These are phyloP conservation scores for Pangasius djambal DNA, from an alignment of 2,797 vertebrate genomes.

Conservation along the genomic window DNA sequence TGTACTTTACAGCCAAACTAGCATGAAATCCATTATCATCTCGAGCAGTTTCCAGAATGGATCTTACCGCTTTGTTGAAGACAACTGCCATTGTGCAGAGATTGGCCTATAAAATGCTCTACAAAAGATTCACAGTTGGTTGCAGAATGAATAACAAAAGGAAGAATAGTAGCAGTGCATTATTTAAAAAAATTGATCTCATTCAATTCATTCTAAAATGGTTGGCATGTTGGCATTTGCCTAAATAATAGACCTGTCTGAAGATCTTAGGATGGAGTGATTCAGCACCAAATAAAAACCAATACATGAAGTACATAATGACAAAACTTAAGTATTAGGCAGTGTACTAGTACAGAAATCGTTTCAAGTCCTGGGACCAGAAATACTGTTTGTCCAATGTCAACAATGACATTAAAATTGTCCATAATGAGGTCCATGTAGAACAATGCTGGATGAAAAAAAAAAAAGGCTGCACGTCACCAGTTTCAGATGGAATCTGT, in stretches of 20 bases:
- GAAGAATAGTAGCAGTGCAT: background rate
- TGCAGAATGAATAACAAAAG: background rate
- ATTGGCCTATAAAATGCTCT: background rate
- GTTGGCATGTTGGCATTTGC: background rate
- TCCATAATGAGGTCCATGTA: background rate
- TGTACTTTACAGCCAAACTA: background rate
- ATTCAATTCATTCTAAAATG: background rate
- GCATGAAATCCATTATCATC: background rate
- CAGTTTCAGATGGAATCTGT: conserved; percentile 45
- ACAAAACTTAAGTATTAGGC: background rate
- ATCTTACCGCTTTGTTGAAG: background rate
- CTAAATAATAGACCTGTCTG: background rate
- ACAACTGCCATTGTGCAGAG: background rate
- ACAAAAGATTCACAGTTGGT: background rate
- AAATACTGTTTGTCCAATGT: background rate
- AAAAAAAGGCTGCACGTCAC: conserved; percentile 64
- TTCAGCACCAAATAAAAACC: background rate
- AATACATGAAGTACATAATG: background rate
- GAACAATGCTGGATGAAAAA: background rate
- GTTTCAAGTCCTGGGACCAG: background rate
- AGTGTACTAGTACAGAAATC: background rate
- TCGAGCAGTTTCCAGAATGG: background rate
- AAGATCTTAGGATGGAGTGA: background rate
- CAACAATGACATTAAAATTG: background rate
- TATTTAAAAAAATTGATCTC: background rate